Evolutionary conservation across 92 coral and sea anemone genomes (phyloP).

Genomic region (Zoanthus gigantus): DNA sequence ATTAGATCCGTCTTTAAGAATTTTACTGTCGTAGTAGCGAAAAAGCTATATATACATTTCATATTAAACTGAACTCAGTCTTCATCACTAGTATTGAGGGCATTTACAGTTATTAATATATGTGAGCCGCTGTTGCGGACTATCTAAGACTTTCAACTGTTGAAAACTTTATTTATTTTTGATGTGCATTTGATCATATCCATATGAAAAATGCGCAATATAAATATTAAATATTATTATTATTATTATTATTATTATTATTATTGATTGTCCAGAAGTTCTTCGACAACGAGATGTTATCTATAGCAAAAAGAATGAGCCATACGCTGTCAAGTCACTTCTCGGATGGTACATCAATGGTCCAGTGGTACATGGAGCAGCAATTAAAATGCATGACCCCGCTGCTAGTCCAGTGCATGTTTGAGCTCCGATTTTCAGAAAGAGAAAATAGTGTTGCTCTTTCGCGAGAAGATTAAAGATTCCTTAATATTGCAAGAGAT

Average conservation of each 20-base stretch:
- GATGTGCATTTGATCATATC: too few relatives aligned
- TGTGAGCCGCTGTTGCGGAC: too few relatives aligned
- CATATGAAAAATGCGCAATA: too few relatives aligned
- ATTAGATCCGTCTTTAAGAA: too few relatives aligned
- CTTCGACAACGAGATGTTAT: conserved; percentile 64
- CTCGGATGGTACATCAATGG: conserved; percentile 68
- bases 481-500: conserved; percentile 52
- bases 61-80: too few relatives aligned
- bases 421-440: conserved; percentile 66
- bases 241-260: conserved; percentile 19
- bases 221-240: too few relatives aligned
- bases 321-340: conserved; percentile 63
- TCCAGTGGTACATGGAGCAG: conserved; percentile 31
- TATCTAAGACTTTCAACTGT: too few relatives aligned
- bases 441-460: conserved; percentile 52
- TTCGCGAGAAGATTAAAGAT: conserved; percentile 56
- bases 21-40: too few relatives aligned
- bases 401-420: conserved; percentile 54
- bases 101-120: too few relatives aligned
- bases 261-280: conserved; percentile 64
- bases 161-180: too few relatives aligned
- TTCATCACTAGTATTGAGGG: too few relatives aligned
- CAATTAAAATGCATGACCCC: conserved; percentile 31
- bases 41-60: too few relatives aligned
- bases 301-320: conserved; percentile 54